Evolutionary conservation across 2,888 invertebrate species (phyloP), one percentile per base, ranked within the genome.

Genomic region (Physocephala rufipes): DNA sequence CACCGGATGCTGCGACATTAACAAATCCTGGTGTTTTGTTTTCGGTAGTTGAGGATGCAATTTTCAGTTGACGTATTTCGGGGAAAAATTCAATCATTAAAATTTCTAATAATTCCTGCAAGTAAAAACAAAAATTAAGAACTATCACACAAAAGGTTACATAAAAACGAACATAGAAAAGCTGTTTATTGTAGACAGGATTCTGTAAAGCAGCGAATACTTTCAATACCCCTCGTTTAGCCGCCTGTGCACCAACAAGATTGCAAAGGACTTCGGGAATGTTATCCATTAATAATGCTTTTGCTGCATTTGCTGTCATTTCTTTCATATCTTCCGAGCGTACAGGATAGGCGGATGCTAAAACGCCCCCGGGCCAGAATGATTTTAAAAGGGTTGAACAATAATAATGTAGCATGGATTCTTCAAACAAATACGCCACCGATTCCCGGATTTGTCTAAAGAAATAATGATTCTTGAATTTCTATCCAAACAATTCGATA

Each of bases 351-450:
- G 82, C 80, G 0, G 85, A 84, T 2, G 91, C 90, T 0, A 93
- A 86, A n/a, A 90, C 90, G 1, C 95, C 95, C 67, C 93, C 92
- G 0, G 95, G 95, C 96, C 96, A 96, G 90, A 95, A 94, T 1
- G 93, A 93, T 84, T 95, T 95, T 70, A 93, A 89, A 74, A 95
- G 90, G 36, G 93, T 88, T 71, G 93, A 91, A 62, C 93, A 91
- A 84, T 96, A 96, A 84, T 94, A 94, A 81, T 95, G 93, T 72
- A 96, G 85, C 95, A 96, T 96, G 74, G 94, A 92, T 84, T 96
- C 96, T 15, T 95, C 95, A 82, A 95, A 93, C 78, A 95, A 86
- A 92, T 95, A 95, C 36, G 92, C 90, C 66, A 96, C 92, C 0
- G 93, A 94, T 80, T 95, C 95, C 76, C 94, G 90, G 67, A 96